These are phyloP conservation scores for Shinisaurus crocodilurus DNA, from an alignment of 2,113 vertebrate genomes.

Conservation along the genomic window DNA sequence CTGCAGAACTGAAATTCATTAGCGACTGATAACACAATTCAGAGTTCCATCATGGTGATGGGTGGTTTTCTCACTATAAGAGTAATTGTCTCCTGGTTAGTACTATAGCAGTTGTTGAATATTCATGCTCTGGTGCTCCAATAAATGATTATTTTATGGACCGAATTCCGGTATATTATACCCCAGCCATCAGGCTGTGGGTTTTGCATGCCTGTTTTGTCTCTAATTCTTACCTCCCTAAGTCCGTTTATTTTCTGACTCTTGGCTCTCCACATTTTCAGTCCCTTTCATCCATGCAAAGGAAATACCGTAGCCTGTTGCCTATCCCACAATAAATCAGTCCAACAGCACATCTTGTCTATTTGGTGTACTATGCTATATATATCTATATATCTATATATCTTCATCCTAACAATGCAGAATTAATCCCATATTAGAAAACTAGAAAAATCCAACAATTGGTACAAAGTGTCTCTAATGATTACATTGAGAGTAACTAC, in stretches of 20 bases:
- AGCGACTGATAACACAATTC: background rate
- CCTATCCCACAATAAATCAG: background rate
- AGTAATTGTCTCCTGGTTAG: background rate
- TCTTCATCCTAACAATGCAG: background rate
- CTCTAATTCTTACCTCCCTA: background rate
- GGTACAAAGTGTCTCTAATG: background rate
- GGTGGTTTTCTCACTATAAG: background rate
- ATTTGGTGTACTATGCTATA: background rate
- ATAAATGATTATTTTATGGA: background rate
- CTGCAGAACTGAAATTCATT: background rate
- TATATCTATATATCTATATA: too few relatives aligned
- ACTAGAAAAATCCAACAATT: background rate
- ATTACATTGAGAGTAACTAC: background rate
- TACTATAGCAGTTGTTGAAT: background rate
- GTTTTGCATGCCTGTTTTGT: background rate
- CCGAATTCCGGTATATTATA: background rate
- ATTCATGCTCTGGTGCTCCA: background rate
- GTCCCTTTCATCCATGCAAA: background rate
- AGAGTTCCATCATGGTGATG: background rate
- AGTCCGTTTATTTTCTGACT: background rate
- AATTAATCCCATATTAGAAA: background rate
- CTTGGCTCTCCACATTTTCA: background rate
- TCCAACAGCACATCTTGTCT: background rate
- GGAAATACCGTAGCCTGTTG: background rate
- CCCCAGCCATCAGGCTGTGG: background rate